A percentile compares a stretch with the other conserved stretches of the same genome.
phyloP scores from a whole-genome alignment of 1,140 invertebrate species.

The Hirudo medicinalis region DNA sequence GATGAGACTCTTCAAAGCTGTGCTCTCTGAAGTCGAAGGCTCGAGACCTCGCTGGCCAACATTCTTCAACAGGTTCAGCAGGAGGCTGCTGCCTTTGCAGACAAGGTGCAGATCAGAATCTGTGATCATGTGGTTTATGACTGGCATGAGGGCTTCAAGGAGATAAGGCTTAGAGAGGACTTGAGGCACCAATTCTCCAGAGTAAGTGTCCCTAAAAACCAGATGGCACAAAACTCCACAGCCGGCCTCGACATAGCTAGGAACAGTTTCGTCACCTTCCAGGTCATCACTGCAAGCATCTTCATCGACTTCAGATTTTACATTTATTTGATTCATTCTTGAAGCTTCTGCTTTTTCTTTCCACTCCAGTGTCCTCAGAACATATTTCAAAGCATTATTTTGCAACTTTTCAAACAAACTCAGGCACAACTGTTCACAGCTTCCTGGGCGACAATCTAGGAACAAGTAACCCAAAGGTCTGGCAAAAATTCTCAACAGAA shows the following conservation, averaged over 20 bases:
- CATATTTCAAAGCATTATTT: background rate
- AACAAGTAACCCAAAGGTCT: background rate
- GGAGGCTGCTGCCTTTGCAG: background rate
- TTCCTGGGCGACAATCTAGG: background rate
- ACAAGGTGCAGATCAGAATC: background rate
- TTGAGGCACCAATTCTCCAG: background rate
- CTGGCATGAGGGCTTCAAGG: background rate
- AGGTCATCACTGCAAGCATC: background rate
- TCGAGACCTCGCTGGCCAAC: background rate
- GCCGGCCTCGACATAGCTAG: background rate
- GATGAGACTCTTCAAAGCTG: background rate
- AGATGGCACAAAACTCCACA: background rate
- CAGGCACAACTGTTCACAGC: background rate
- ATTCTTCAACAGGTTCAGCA: background rate
- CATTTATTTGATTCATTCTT: background rate
- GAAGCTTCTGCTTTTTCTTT: background rate
- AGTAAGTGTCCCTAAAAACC: background rate
- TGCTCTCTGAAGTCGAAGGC: background rate
- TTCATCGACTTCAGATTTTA: background rate
- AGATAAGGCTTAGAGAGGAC: background rate
- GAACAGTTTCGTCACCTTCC: background rate
- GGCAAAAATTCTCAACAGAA: slow-evolving; percentile 2
- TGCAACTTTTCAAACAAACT: background rate
- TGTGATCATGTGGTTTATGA: background rate
- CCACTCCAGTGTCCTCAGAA: background rate